Conservation (phyloP, 2,888 invertebrate species). For the Horisme vitalbata region DNA sequence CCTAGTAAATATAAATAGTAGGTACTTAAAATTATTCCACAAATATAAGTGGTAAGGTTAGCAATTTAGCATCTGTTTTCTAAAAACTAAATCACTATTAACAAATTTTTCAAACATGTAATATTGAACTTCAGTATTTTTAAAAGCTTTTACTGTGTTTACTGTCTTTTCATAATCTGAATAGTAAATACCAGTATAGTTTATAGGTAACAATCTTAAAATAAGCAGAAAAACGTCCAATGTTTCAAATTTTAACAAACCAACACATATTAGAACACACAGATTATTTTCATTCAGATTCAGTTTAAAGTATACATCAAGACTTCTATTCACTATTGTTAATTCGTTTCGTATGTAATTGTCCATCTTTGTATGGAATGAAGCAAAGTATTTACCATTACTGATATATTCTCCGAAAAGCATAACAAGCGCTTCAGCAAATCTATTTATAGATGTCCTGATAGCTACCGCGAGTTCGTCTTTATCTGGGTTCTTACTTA, state of each 20-base stretch:
- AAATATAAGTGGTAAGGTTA: not conserved
- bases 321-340: not conserved
- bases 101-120: conserved; percentile 24
- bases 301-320: not conserved
- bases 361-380: conserved; percentile 13
- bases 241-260: conserved; percentile 13
- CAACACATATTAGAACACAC: not conserved
- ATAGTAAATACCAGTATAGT: conserved; percentile 5
- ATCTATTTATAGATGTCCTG: conserved; percentile 1
- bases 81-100: conserved; percentile 17
- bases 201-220: conserved; percentile 14
- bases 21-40: no score
- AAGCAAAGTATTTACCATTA: conserved; percentile 12
- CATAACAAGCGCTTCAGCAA: conserved; percentile 11
- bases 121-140: conserved; percentile 19
- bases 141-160: conserved; percentile 8
- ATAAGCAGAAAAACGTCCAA: conserved; percentile 17
- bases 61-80: not conserved
- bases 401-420: conserved; percentile 13
- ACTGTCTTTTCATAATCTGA: conserved; percentile 11
- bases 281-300: not conserved
- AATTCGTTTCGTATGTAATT: not conserved
- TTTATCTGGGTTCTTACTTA: not conserved
- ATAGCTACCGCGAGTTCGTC: not conserved
- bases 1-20: no score